These are phyloP conservation scores for Pseudorasbora parva DNA, from an alignment of 2,113 vertebrate species.

Conservation along the genomic window DNA sequence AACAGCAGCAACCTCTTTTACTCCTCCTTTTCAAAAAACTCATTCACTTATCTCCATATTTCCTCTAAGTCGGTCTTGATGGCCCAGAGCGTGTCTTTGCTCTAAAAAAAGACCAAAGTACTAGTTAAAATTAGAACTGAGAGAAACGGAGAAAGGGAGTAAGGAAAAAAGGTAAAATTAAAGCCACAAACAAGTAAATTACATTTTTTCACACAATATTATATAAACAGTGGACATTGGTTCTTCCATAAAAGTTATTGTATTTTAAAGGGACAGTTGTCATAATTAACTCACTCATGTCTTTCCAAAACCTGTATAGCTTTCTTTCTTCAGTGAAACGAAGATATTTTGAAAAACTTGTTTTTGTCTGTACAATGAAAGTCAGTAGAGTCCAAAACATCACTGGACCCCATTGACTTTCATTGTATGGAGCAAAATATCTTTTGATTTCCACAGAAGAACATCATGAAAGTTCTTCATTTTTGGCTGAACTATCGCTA, in stretches of 20 bases:
- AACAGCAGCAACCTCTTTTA: slow-evolving; percentile 30
- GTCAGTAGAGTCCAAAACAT: background rate
- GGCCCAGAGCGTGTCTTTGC: slow-evolving; percentile 52
- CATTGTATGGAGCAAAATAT: background rate
- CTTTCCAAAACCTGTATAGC: background rate
- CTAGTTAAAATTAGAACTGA: slow-evolving; percentile 44
- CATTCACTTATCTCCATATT: background rate
- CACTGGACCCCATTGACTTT: background rate
- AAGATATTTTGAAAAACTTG: background rate
- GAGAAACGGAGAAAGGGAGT: background rate
- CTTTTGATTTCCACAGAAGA: background rate
- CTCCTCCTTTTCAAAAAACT: background rate
- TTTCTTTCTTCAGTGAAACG: background rate
- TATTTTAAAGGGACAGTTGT: background rate
- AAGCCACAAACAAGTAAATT: background rate
- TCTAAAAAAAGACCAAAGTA: slow-evolving; percentile 53
- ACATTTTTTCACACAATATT: background rate
- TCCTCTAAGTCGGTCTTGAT: slow-evolving; percentile 49
- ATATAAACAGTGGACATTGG: background rate
- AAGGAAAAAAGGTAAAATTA: background rate
- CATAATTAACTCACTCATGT: background rate
- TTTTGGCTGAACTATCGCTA: background rate
- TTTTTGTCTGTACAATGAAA: background rate
- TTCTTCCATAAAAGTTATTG: background rate
- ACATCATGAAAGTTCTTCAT: background rate